Evolutionary conservation across 2,888 invertebrate species (phyloP).

Genomic region (Melanchra persicariae): DNA sequence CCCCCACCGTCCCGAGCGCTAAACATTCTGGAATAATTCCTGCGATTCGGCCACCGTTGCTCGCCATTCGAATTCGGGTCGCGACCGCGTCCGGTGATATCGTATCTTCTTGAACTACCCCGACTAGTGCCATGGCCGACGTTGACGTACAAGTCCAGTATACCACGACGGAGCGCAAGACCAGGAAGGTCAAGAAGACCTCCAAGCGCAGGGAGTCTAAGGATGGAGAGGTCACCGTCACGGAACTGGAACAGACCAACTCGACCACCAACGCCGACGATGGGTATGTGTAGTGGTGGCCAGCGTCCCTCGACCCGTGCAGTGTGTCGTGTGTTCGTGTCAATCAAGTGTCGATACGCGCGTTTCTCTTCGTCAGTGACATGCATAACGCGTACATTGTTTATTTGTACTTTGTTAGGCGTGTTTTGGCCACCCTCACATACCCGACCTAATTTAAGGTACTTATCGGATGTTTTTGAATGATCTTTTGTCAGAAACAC

Average conservation of each 20-base stretch:
- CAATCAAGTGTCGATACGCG: slow-evolving; percentile 81
- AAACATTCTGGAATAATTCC: slow-evolving; percentile 91
- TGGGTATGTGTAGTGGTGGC: slow-evolving; percentile 96
- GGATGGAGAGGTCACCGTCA: slow-evolving; percentile 95
- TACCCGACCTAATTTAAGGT: slow-evolving; percentile 90
- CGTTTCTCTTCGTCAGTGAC: slow-evolving; percentile 77
- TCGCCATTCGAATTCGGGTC: slow-evolving; percentile 91
- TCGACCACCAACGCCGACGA: slow-evolving; percentile 92
- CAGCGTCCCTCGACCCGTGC: slow-evolving; percentile 80
- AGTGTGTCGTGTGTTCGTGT: slow-evolving; percentile 73
- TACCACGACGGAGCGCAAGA: slow-evolving; percentile 96
- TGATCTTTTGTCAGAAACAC: slow-evolving; percentile 18
- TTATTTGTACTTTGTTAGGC: slow-evolving; percentile 72
- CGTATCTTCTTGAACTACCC: slow-evolving; percentile 76
- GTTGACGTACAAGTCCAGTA: slow-evolving; percentile 97
- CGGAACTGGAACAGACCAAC: slow-evolving; percentile 94
- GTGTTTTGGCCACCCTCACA: slow-evolving; percentile 89
- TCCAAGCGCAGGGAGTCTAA: slow-evolving; percentile 95
- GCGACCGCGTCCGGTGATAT: slow-evolving; percentile 90
- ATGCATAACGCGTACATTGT: slow-evolving; percentile 66
- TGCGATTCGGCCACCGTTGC: slow-evolving; percentile 87
- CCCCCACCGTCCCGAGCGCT: slow-evolving; percentile 86
- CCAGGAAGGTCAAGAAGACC: slow-evolving; percentile 97
- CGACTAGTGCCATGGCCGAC: slow-evolving; percentile 94
- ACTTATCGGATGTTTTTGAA: slow-evolving; percentile 72